These are phyloP conservation scores for Bombylius major DNA, from an alignment of 2,888 invertebrate species.

Conservation along the genomic window DNA sequence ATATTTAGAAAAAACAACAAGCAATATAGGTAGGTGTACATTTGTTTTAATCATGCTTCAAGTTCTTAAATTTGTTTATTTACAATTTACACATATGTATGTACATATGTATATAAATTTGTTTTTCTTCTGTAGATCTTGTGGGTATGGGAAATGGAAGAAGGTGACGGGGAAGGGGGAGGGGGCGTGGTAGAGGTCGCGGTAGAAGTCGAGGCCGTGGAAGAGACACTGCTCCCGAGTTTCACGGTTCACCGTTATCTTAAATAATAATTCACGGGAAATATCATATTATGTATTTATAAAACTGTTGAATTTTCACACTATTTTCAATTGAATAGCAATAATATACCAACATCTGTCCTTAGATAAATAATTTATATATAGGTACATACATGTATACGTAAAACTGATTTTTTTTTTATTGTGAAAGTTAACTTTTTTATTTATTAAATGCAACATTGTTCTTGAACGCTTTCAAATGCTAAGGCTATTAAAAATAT, in stretches of 20 bases:
- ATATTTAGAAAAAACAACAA: conserved; percentile 79
- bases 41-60: background rate
- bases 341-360: too few species aligned
- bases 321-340: too few species aligned
- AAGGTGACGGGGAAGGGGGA: conserved; percentile 79
- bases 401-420: too few species aligned
- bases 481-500: too few species aligned
- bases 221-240: conserved; percentile 15
- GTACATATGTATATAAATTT: background rate
- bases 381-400: too few species aligned
- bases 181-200: conserved; percentile 71
- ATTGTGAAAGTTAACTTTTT: too few species aligned
- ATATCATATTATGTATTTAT: too few species aligned
- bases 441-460: too few species aligned
- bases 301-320: too few species aligned
- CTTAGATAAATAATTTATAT: too few species aligned
- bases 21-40: conserved; percentile 58
- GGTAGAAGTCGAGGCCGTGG: conserved; percentile 59
- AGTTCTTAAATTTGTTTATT: background rate
- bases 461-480: too few species aligned
- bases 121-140: conserved; percentile 31
- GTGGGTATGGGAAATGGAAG: conserved; percentile 67
- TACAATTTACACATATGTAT: too few species aligned
- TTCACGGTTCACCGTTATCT: conserved; percentile 13
- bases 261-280: background rate